Percentiles rank a stretch among this genome's conserved stretches.
Evolutionary conservation across 2,113 vertebrate genomes (phyloP).

Genomic region (Buteo buteo): DNA sequence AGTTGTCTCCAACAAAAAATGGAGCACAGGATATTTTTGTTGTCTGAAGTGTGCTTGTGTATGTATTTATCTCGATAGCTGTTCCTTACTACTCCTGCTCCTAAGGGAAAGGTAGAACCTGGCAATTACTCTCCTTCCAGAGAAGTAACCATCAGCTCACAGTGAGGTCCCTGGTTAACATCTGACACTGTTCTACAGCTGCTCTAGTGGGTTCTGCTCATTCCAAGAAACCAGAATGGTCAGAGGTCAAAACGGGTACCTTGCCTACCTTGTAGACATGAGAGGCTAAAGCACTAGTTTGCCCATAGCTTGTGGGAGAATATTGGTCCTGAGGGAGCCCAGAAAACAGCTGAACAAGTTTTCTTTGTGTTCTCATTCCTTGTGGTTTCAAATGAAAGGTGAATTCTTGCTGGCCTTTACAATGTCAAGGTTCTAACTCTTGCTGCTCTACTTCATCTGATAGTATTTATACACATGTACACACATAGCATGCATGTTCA

Average conservation of each 20-base stretch:
- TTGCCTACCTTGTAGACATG: not conserved
- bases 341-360: not conserved
- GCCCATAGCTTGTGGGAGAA: not conserved
- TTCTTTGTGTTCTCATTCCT: not conserved
- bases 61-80: not conserved
- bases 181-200: not conserved
- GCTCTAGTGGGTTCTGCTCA: not conserved
- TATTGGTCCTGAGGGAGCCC: not conserved
- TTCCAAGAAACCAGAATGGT: not conserved
- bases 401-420: not conserved
- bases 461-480: fast-evolving
- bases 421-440: not conserved
- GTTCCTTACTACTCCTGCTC: not conserved
- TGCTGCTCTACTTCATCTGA: not conserved
- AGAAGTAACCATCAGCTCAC: not conserved
- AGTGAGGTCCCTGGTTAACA: not conserved
- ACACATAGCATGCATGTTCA: not conserved
- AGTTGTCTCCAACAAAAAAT: not conserved
- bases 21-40: not conserved
- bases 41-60: not conserved
- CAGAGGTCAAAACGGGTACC: not conserved
- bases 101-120: not conserved
- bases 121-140: not conserved
- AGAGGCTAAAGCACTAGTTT: not conserved
- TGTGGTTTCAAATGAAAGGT: not conserved